Evolutionary conservation across 2,113 vertebrate genomes (phyloP).

Genomic region (Festucalex cinctus): DNA sequence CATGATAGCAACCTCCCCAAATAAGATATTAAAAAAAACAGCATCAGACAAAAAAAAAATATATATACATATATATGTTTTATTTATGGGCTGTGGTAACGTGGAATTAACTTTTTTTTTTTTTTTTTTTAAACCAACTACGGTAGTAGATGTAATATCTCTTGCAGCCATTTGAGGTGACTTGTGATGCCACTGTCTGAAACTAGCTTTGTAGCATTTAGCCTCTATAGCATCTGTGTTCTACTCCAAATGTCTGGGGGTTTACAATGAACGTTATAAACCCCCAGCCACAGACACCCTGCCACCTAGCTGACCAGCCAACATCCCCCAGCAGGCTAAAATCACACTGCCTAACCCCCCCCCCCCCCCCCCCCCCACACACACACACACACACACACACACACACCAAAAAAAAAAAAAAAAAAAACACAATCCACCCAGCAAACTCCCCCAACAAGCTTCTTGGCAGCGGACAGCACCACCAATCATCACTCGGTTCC

Average conservation of each 20-base stretch:
- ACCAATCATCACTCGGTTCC: slow-evolving; percentile 87
- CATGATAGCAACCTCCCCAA: too few relatives aligned
- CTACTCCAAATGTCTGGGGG: slow-evolving; percentile 43
- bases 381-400: slow-evolving; percentile 28
- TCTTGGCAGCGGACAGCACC: slow-evolving; percentile 82
- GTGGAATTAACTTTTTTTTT: slow-evolving; percentile 6
- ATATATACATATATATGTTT: not conserved
- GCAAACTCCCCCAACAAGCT: slow-evolving; percentile 77
- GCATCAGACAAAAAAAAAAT: too few relatives aligned
- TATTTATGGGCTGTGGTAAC: not conserved
- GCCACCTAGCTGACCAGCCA: slow-evolving; percentile 48
- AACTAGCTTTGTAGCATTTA: slow-evolving; percentile 40
- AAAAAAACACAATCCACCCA: slow-evolving; percentile 73
- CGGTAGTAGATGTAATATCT: slow-evolving; percentile 12
- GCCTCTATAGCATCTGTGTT: slow-evolving; percentile 52
- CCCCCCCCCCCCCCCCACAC: slow-evolving; percentile 37
- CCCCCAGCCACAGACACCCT: slow-evolving; percentile 31
- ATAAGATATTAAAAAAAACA: too few relatives aligned
- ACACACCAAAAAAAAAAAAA: too few relatives aligned
- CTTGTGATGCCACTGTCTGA: slow-evolving; percentile 19
- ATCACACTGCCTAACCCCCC: slow-evolving; percentile 37
- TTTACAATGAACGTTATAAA: slow-evolving; percentile 43
- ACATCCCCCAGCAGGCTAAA: slow-evolving; percentile 49
- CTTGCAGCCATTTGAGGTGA: slow-evolving; percentile 27
- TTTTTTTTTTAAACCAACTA: too few relatives aligned